These are phyloP conservation scores for Alcedo atthis DNA, from an alignment of 2,797 vertebrate species.

Conservation along the genomic window DNA sequence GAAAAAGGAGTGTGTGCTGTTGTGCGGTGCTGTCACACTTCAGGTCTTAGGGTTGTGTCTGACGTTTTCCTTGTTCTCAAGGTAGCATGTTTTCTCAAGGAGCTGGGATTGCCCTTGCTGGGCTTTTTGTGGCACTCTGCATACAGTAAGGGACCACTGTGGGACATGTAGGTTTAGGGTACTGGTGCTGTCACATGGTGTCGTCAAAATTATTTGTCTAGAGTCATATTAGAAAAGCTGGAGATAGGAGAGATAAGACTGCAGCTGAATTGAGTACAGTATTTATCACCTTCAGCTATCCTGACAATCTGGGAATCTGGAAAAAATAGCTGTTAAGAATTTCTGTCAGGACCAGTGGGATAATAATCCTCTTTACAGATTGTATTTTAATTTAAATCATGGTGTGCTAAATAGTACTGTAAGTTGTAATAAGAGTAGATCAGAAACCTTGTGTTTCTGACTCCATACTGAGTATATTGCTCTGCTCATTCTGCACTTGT, in stretches of 20 bases:
- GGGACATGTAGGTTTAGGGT: background rate
- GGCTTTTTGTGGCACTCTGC: background rate
- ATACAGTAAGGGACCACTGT: background rate
- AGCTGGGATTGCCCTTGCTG: background rate
- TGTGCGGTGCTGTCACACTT: background rate
- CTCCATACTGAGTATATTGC: background rate
- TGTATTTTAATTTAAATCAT: conserved; percentile 20
- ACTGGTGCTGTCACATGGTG: background rate
- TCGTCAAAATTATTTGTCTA: background rate
- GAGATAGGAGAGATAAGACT: background rate
- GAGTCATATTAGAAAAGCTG: background rate
- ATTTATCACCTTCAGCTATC: background rate
- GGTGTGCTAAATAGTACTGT: background rate
- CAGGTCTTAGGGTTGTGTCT: background rate
- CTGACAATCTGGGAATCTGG: background rate
- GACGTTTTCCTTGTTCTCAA: background rate
- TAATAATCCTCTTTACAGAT: conserved; percentile 18
- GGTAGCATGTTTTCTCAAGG: background rate
- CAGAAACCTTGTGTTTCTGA: background rate
- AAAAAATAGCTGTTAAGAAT: conserved; percentile 19
- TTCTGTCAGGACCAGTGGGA: background rate
- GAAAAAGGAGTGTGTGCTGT: background rate
- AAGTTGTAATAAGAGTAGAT: background rate
- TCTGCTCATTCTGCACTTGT: background rate
- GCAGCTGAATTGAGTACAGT: background rate